Percentiles rank a stretch among this genome's conserved stretches.
Evolutionary conservation across 2,888 invertebrate species (phyloP).

Genomic region (Pseudolycoriella hygida): DNA sequence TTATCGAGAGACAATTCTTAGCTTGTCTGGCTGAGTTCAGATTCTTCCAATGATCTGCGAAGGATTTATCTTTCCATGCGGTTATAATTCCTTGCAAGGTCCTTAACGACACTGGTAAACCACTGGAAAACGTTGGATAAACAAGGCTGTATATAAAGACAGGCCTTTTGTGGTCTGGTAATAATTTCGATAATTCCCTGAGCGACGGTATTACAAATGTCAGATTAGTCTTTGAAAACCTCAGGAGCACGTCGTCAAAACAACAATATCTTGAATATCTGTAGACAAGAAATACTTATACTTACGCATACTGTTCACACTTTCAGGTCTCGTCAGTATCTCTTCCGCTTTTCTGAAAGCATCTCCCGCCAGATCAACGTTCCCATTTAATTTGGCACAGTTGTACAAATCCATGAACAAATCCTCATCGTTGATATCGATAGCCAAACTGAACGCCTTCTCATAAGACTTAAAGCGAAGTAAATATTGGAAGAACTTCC

Average conservation of each 20-base stretch:
- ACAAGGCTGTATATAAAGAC: too few species aligned
- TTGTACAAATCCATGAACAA: slow-evolving; percentile 70
- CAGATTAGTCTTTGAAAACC: background rate
- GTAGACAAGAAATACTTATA: background rate
- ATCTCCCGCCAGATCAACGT: slow-evolving; percentile 45
- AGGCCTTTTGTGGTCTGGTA: too few species aligned
- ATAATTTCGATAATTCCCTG: too few species aligned
- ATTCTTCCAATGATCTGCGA: too few species aligned
- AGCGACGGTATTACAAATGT: too few species aligned
- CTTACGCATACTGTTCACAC: slow-evolving; percentile 26
- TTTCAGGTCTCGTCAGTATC: slow-evolving; percentile 22
- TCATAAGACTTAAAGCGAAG: slow-evolving; percentile 60
- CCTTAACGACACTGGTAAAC: too few species aligned
- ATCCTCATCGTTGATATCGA: slow-evolving; percentile 73
- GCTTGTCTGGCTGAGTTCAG: too few species aligned
- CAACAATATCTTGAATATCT: background rate
- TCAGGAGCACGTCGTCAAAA: background rate
- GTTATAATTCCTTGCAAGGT: too few species aligned
- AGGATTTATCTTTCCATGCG: too few species aligned
- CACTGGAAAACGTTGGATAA: too few species aligned
- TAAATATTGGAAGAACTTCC: slow-evolving; percentile 74
- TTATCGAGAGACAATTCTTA: too few species aligned
- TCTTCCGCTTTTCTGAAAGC: slow-evolving; percentile 48
- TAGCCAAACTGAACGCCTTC: slow-evolving; percentile 70
- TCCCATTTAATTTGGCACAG: slow-evolving; percentile 44